phyloP scores from a whole-genome alignment of 1,140 invertebrate genomes.

The Galleria mellonella region DNA sequence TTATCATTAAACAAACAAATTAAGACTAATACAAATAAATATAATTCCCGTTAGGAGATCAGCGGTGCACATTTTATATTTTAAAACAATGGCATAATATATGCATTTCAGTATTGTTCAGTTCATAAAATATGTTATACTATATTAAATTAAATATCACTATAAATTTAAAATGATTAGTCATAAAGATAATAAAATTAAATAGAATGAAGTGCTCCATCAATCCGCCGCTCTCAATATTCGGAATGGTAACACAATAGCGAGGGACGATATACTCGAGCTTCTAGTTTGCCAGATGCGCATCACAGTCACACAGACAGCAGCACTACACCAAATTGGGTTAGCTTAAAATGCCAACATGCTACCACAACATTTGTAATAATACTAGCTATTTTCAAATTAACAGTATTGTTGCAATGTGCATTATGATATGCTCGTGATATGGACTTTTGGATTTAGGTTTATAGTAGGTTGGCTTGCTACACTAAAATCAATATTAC shows the following conservation, averaged over 20 bases:
- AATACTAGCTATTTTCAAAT: slow-evolving; percentile 22
- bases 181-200: no score
- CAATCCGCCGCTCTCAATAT: slow-evolving; percentile 3
- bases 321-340: slow-evolving; percentile 43
- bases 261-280: slow-evolving; percentile 37
- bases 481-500: background rate
- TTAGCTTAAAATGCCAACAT: slow-evolving; percentile 46
- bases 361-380: slow-evolving; percentile 36
- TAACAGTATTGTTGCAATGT: slow-evolving; percentile 29
- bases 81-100: no score
- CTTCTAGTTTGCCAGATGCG: slow-evolving; percentile 59
- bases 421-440: slow-evolving; percentile 13
- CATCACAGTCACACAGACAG: slow-evolving; percentile 51
- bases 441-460: slow-evolving; percentile 2
- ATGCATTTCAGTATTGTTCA: no score
- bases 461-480: slow-evolving; percentile 5
- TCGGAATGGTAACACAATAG: slow-evolving; percentile 56
- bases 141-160: no score
- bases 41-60: no score
- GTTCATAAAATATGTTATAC: no score
- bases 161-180: no score
- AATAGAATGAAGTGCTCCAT: no score
- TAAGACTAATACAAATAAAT: no score
- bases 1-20: background rate
- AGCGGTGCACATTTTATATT: no score